These are phyloP conservation scores for Coranthus polyacanthus DNA, from an alignment of 2,797 vertebrate genomes.

Conservation along the genomic window DNA sequence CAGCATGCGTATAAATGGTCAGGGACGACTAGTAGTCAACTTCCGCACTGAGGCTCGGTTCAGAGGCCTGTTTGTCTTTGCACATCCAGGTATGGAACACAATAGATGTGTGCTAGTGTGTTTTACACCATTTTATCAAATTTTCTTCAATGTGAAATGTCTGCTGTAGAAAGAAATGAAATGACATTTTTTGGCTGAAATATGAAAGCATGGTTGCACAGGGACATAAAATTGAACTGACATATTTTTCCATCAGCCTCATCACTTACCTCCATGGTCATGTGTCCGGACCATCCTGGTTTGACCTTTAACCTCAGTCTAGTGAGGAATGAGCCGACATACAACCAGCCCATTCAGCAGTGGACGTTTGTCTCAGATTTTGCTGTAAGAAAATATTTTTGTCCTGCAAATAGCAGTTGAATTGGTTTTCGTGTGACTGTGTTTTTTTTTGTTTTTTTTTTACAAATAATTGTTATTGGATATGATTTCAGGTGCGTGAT, in stretches of 20 bases:
- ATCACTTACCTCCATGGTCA: conserved; percentile 88
- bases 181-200: no score
- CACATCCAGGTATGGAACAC: conserved; percentile 83
- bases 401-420: no score
- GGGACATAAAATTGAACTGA: neutral
- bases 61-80: conserved; percentile 91
- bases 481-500: conserved; percentile 89
- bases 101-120: neutral
- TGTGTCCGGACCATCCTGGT: conserved; percentile 90
- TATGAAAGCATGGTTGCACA: neutral
- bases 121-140: neutral
- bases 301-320: conserved; percentile 94
- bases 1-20: conserved; percentile 94
- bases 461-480: neutral
- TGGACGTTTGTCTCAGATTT: conserved; percentile 96
- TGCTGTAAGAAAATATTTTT: conserved; percentile 88
- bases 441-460: conserved; percentile 1
- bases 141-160: neutral
- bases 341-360: conserved; percentile 93
- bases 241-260: conserved; percentile 81
- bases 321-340: conserved; percentile 90
- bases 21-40: conserved; percentile 94
- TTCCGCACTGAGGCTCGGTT: conserved; percentile 95
- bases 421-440: neutral
- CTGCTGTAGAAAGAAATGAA: neutral